Conservation (phyloP, 37 sponge, comb jelly and placozoan species). For the Crambe crambe region DNA sequence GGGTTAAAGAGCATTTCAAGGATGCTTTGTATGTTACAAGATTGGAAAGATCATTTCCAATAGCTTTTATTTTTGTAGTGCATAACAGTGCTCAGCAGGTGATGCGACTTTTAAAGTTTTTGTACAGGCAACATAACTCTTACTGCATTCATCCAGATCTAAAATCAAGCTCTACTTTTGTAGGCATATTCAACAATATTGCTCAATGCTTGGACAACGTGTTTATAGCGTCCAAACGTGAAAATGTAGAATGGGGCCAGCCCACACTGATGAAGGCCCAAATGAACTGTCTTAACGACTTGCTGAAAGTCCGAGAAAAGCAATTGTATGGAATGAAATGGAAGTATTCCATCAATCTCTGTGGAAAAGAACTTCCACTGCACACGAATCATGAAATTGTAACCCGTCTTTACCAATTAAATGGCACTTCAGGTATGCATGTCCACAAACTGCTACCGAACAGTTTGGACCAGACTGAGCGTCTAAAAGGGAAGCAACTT, state of each 20-base stretch:
- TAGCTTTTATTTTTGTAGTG: constrained; percentile 13
- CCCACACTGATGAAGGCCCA: constrained; percentile 25
- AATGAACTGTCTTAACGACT: constrained; percentile 23
- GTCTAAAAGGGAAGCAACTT: not conserved
- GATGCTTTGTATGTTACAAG: constrained; percentile 11
- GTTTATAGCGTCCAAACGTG: not conserved
- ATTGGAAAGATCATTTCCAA: constrained; percentile 17
- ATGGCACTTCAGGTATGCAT: constrained; percentile 1
- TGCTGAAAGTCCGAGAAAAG: not conserved
- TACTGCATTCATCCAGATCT: constrained; percentile 29
- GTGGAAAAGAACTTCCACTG: constrained; percentile 57
- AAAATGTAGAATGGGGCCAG: constrained; percentile 1
- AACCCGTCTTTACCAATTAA: constrained; percentile 6
- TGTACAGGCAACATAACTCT: constrained; percentile 32
- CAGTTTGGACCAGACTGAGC: not conserved
- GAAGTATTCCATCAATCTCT: constrained; percentile 55
- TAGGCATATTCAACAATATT: not conserved
- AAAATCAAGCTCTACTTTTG: constrained; percentile 5
- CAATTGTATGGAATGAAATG: not conserved
- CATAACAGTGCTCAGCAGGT: constrained; percentile 18
- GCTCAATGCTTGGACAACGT: constrained; percentile 29
- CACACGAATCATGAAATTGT: constrained; percentile 57
- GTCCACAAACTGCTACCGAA: not conserved
- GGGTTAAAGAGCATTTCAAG: not conserved
- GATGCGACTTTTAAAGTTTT: constrained; percentile 10